Evolutionary conservation across 2,888 invertebrate species (phyloP).

Genomic region (Cremastinae sp.): DNA sequence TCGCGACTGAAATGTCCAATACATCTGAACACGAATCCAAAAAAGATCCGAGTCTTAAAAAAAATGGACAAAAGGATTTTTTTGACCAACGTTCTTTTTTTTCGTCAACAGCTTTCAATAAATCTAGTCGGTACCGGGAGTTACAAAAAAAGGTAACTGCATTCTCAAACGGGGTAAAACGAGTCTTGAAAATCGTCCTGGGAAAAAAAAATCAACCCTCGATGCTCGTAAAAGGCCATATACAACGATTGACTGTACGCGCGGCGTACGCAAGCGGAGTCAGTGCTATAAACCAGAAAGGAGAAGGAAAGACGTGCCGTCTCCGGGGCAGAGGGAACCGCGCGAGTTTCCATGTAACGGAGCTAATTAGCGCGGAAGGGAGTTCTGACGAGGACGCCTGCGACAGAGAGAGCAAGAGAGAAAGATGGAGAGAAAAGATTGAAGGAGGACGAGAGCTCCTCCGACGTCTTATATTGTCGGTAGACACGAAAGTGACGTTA

Average conservation of each 20-base stretch:
- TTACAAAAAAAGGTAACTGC: slow-evolving; percentile 1
- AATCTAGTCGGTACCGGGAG: slow-evolving; percentile 1
- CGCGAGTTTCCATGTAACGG: slow-evolving; percentile 64
- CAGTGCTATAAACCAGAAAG: slow-evolving; percentile 25
- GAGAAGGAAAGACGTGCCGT: slow-evolving; percentile 54
- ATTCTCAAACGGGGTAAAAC: slow-evolving; percentile 11
- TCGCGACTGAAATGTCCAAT: no score
- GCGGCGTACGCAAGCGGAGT: neutral
- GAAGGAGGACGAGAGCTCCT: slow-evolving; percentile 39
- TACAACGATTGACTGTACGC: neutral
- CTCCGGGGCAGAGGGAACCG: slow-evolving; percentile 32
- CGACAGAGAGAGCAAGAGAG: slow-evolving; percentile 19
- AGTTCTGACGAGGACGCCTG: slow-evolving; percentile 30
- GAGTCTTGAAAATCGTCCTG: slow-evolving; percentile 8
- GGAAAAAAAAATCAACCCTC: slow-evolving; percentile 28
- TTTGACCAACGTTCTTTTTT: no score
- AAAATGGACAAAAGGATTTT: no score
- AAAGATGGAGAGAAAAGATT: slow-evolving; percentile 16
- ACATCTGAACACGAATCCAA: no score
- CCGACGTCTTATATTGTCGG: slow-evolving; percentile 61
- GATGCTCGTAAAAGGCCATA: neutral
- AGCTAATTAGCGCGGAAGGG: slow-evolving; percentile 63
- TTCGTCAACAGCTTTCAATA: no score
- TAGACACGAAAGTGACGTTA: slow-evolving; percentile 62
- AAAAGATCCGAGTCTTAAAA: no score